phyloP scores from a whole-genome alignment of 2,797 vertebrate species.

The Sus cebifrons region DNA sequence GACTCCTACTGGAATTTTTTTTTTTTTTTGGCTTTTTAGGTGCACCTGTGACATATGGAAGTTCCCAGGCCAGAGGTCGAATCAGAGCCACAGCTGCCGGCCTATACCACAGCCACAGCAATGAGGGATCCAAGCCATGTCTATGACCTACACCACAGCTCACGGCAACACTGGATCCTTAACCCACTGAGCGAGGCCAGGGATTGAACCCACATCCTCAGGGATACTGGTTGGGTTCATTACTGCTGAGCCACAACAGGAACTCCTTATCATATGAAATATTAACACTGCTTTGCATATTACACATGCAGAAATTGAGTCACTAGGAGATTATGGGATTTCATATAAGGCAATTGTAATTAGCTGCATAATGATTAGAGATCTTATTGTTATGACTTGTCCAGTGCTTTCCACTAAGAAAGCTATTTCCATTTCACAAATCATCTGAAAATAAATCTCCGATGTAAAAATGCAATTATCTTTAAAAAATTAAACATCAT shows the following conservation, averaged over 20 bases:
- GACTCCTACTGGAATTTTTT: neutral
- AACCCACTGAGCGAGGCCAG: too few species aligned
- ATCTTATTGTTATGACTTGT: constrained; percentile 29
- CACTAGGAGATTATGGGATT: neutral
- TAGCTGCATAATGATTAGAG: constrained; percentile 27
- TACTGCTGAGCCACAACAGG: too few species aligned
- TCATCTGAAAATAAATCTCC: constrained; percentile 48
- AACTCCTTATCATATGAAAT: neutral
- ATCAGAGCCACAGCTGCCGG: too few species aligned
- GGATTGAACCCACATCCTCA: too few species aligned
- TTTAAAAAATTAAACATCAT: constrained; percentile 48
- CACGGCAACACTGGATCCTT: too few species aligned
- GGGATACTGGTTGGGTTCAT: too few species aligned
- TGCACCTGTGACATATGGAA: too few species aligned
- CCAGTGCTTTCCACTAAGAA: constrained; percentile 16
- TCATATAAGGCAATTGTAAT: neutral
- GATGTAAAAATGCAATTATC: constrained; percentile 51
- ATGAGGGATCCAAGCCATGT: too few species aligned
- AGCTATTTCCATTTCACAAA: constrained; percentile 42
- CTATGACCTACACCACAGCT: too few species aligned
- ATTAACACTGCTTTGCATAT: constrained; percentile 8
- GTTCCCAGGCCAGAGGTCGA: too few species aligned
- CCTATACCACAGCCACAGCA: too few species aligned
- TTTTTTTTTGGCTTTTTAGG: too few species aligned
- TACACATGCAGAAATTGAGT: neutral